Evolutionary conservation across 2,797 vertebrate genomes (phyloP), one percentile per base, ranked within the genome.

Genomic region (Cheirogaleus major): DNA sequence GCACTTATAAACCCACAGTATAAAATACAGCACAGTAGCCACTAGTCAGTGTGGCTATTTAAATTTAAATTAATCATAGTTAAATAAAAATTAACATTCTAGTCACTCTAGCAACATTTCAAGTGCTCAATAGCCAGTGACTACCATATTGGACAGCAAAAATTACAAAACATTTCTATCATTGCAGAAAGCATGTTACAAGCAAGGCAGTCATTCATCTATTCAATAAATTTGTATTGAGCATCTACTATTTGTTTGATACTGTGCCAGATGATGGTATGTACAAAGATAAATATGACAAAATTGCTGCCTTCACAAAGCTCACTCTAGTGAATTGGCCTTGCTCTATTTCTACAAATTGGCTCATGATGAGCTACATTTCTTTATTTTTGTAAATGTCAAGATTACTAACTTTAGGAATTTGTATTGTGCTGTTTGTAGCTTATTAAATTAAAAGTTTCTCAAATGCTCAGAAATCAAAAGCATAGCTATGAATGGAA

Each of bases 51-150:
- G 15, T 65, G 23, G 18, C 25, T 94, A 89, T 85, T 80, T 84
- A 81, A 57, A 90, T 96, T 70, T 70, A 69, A 75, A 48, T 93
- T 89, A 72, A 92, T 92, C 23, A 67, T 57, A 83, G 84, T 82
- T 41, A 96, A 96, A 89, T 91, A 45, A 81, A 95, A 94, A 87
- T 72, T 88, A 81, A n/a, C 3, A 55, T 91, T 85, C 70, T 57
- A 57, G 7, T 70, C 41, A 48, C 17, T 65, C 61, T 85, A 85
- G 48, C 41, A 88, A 69, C 8, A 94, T 85, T 95, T 78, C 8
- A 86, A 75, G 43, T 73, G 30, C 14, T 85, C n/a, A 72, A 4
- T 48, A 91, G 81, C 11, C 30, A 83, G 14, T 80, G 80, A 20
- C 22, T 93, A 57, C 14, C 20, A 59, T 93, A 83, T 27, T 63